Evolutionary conservation across 2,797 vertebrate genomes (phyloP), one percentile per base, ranked within the genome.

Genomic region (Sebastes oblongus): DNA sequence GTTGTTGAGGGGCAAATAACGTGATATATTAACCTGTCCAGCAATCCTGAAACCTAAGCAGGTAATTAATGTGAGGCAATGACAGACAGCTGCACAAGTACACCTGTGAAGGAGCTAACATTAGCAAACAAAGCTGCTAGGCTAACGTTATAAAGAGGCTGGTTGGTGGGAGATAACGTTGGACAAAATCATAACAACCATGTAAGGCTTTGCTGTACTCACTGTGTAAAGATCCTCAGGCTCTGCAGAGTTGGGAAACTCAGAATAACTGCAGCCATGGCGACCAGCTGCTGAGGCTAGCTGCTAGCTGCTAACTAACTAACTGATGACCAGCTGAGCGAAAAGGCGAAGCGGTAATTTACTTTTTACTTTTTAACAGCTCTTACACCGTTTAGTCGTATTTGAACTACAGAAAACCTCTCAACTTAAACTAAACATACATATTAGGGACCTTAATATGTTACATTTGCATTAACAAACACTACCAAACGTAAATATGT

Each of bases 191-290:
- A 3, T 0, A 30, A 30, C 32, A 70, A 18, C 1, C 3, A 4
- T 20, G 34, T 18, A 6, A 29, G 0, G 4, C 0, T 11, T 18
- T 20, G 1, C 50, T 75, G n/a, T 76, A 94, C 95, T 96, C 91
- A 96, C 96, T 92, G 95, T 79, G 93, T 88, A 14, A 92, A 92
- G 54, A 79, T 81, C 76, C 89, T 94, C 75, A 95, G 72, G 75
- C 90, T 88, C 14, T 89, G 93, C 16, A 90, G 88, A 77, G 85
- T 85, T 58, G 91, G 85, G 65, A 92, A 92, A 83, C 91, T 94
- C 81, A 95, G 79, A 27, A 95, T 91, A 46, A 95, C 93, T 46
- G 94, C 93, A 89, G 96, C 93, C 96, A 96, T 94, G 9, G 58
- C 81, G 76, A 61, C 50, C 72, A 89, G 85, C 87, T 83, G 54